A percentile compares a stretch with the other conserved stretches of the same genome.
Evolutionary conservation across 2,797 vertebrate species (phyloP).

Genomic region (Chromobotia macracanthus): DNA sequence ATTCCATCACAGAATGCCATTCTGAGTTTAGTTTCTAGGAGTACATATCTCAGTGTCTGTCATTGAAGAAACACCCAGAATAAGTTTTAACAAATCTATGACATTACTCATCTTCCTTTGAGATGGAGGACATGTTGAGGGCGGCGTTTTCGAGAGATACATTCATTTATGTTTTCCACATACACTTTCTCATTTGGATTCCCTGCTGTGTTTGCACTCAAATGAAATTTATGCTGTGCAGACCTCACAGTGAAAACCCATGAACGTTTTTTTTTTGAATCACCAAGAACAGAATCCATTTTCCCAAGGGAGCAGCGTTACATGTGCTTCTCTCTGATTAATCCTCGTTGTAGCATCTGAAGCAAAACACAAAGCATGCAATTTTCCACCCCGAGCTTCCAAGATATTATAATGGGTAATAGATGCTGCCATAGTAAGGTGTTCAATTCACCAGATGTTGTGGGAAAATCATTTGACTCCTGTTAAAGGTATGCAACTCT

Average conservation of each 20-base stretch:
- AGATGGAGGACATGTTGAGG: constrained; percentile 2
- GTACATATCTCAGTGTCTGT: not conserved
- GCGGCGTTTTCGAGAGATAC: constrained; percentile 16
- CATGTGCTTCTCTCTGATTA: constrained; percentile 12
- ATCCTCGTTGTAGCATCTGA: constrained; percentile 5
- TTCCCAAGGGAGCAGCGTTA: constrained; percentile 17
- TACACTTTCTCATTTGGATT: constrained; percentile 46
- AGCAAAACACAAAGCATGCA: constrained; percentile 43
- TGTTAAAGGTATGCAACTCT: not conserved
- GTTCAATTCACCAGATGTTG: not conserved
- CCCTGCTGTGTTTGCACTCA: constrained; percentile 26
- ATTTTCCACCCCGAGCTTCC: constrained; percentile 36
- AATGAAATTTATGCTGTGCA: constrained; percentile 60
- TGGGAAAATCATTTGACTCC: constrained; percentile 6
- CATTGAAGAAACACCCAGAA: not conserved
- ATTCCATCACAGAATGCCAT: not conserved
- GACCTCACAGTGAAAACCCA: constrained; percentile 33
- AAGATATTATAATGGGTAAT: constrained; percentile 27
- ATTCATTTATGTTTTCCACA: constrained; percentile 20
- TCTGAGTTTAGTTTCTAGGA: not conserved
- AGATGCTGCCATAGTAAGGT: constrained; percentile 22
- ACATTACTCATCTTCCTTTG: not conserved
- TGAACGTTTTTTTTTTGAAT: constrained; percentile 4
- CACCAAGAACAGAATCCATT: constrained; percentile 35
- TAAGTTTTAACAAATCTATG: not conserved